These are phyloP conservation scores for Tachysurus vachellii DNA, from an alignment of 2,113 vertebrate genomes.

Conservation along the genomic window DNA sequence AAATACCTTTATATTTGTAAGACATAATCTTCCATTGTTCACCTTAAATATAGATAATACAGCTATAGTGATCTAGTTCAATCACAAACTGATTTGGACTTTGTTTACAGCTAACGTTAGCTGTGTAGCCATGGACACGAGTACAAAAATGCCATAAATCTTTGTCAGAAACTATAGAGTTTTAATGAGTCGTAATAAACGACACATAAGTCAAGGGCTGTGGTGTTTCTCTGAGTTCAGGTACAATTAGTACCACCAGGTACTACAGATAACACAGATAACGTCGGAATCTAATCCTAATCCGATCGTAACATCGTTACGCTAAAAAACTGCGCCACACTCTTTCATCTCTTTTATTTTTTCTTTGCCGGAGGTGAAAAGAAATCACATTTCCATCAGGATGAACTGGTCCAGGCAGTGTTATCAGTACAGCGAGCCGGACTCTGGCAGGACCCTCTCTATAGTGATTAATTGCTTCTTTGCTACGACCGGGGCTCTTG, in stretches of 20 bases:
- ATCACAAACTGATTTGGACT: not conserved
- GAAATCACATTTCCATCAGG: constrained; percentile 96
- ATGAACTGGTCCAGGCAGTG: constrained; percentile 96
- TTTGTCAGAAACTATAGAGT: not conserved
- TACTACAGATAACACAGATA: no score
- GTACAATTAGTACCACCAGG: not conserved
- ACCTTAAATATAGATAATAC: not conserved
- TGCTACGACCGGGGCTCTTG: constrained; percentile 87
- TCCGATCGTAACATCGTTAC: not conserved
- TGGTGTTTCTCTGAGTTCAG: not conserved
- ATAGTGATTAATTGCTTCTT: constrained; percentile 99
- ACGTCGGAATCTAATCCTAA: not conserved
- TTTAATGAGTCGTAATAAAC: not conserved
- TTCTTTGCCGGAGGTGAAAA: constrained; percentile 83
- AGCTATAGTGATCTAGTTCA: not conserved
- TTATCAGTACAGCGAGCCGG: constrained; percentile 95
- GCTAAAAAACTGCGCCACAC: not conserved
- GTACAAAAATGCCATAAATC: not conserved
- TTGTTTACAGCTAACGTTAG: not conserved
- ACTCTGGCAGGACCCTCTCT: constrained; percentile 95
- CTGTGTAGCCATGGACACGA: not conserved
- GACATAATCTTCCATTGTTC: not conserved
- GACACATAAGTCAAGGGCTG: not conserved
- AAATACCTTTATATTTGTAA: not conserved
- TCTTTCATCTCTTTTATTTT: constrained; percentile 54